Base-by-base conservation (phyloP, 2,888 invertebrate species). In the Bombyx huttoni region DNA sequence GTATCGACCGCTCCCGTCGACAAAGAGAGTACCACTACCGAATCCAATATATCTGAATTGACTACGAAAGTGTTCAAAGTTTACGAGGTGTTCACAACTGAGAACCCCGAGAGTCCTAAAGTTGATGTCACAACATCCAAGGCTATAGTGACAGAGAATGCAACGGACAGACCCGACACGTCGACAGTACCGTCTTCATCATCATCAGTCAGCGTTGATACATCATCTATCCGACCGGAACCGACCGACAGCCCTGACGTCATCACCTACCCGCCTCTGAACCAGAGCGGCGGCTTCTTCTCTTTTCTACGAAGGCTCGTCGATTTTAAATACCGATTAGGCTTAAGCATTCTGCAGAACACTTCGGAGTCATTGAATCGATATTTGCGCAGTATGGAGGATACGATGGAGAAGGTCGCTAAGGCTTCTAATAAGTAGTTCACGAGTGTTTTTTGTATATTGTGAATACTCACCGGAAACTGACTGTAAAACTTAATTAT, bases 271-370 rank as follows among this genome's bases (percentile, higher is more conserved):
- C 87, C 87, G 8, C 86, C 87, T 2, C 56, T 68, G 10, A 74
- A 73, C 40, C 72, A 79, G 58, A 74, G 81, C 12, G 77, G 73
- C 13, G 85, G 90, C 1, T 76, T 93, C 53, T 83, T 92, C 51
- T 88, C 89, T 12, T 88, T 93, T 53, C 68, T 94, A 13, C 91
- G 89, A 66, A 90, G 91, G 59, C 75, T 94, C 46, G 89, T 93
- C 2, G 92, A 93, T 65, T 89, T 93, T 52, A 94, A 94, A 73
- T 81, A 94, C 35, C 89, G 90, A 63, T 73, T 94, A 49, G 93
- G 94, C 0, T 70, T 94, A 52, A 91, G 92, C 53, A 85, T 94
- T 56, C 71, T 94, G 13, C 91, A 92, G 65, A 91, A 90, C 53
- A 92, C 93, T 3, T 92, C 93, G 9, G 91, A 92, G 51, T 90